phyloP scores from a whole-genome alignment of 2,888 invertebrate species.

The Hydroisotoma schaefferi region DNA sequence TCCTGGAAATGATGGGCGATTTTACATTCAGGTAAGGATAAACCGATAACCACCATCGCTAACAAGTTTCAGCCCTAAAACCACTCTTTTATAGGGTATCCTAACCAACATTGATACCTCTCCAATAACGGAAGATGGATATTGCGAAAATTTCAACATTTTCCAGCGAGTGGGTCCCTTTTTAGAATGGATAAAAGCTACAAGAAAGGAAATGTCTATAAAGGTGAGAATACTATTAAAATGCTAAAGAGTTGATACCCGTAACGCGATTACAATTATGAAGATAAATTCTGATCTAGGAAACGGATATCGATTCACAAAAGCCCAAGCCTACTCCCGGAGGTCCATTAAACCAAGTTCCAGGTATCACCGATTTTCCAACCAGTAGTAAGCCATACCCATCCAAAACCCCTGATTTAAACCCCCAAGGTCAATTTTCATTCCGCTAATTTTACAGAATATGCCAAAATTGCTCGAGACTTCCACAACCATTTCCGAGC shows the following conservation, averaged over 20 bases:
- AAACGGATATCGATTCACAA: not conserved
- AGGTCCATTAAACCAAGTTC: constrained; percentile 5
- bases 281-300: not conserved
- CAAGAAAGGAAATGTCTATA: constrained; percentile 21
- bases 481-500: constrained; percentile 34
- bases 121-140: constrained; percentile 22
- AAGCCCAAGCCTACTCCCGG: constrained; percentile 1
- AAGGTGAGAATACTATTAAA: constrained; percentile 18
- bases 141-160: constrained; percentile 33
- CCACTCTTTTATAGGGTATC: constrained; percentile 17
- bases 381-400: not conserved
- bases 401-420: not conserved
- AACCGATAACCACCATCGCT: not conserved
- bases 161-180: constrained; percentile 32
- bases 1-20: constrained; percentile 20
- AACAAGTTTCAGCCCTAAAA: not conserved
- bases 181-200: constrained; percentile 28
- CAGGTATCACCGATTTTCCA: not conserved
- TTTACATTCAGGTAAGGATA: constrained; percentile 24
- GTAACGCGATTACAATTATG: not conserved
- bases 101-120: constrained; percentile 28
- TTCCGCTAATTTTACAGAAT: constrained; percentile 14
- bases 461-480: constrained; percentile 29
- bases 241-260: not conserved
- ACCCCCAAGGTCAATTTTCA: not conserved